phyloP scores from a whole-genome alignment of 2,797 vertebrate genomes.

The Characodon lateralis region DNA sequence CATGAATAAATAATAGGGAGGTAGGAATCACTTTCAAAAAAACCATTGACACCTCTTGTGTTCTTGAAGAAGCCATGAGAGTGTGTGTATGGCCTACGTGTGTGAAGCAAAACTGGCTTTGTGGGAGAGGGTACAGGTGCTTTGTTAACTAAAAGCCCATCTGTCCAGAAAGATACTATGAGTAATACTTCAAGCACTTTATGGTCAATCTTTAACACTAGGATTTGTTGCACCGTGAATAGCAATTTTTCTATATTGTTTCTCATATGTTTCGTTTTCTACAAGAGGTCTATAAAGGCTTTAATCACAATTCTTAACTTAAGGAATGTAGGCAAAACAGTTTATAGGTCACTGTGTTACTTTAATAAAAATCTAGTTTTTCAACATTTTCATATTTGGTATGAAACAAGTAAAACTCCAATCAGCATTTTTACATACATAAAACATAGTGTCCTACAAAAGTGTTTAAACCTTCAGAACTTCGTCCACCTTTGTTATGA shows the following conservation, averaged over 20 bases:
- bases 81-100: slow-evolving; percentile 28
- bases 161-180: slow-evolving; percentile 61
- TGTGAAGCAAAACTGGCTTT: slow-evolving; percentile 66
- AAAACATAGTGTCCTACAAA: neutral
- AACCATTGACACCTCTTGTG: slow-evolving; percentile 85
- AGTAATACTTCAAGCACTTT: slow-evolving; percentile 53
- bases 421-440: neutral
- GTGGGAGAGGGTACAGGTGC: slow-evolving; percentile 58
- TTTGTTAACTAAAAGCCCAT: slow-evolving; percentile 72
- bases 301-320: neutral
- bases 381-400: neutral
- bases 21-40: slow-evolving; percentile 84
- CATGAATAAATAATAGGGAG: slow-evolving; percentile 86
- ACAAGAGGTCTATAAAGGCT: neutral
- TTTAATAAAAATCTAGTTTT: neutral
- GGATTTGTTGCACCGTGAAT: neutral
- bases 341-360: neutral
- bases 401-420: neutral
- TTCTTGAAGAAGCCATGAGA: slow-evolving; percentile 72
- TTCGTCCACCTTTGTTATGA: neutral
- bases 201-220: slow-evolving; percentile 54
- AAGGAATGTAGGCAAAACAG: neutral
- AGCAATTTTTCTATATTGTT: neutral
- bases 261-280: neutral
- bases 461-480: neutral